Evolutionary conservation across 2,888 invertebrate species (phyloP).

Genomic region (Tachystola acroxantha): DNA sequence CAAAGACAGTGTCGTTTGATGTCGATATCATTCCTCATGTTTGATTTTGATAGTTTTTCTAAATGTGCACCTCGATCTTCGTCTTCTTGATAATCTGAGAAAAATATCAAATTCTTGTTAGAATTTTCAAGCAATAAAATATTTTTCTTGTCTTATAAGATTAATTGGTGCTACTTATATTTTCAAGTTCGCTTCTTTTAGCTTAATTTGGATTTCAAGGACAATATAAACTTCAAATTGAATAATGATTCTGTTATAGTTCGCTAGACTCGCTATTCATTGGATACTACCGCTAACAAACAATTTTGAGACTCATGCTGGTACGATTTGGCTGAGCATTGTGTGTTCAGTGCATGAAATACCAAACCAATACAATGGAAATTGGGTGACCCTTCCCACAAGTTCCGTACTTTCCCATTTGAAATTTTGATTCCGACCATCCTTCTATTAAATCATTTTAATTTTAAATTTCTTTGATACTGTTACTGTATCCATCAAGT

Average conservation of each 20-base stretch:
- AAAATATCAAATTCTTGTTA: too few relatives aligned
- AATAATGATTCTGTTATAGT: neutral
- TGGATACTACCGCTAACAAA: neutral
- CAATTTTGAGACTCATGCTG: neutral
- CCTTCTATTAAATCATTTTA: neutral
- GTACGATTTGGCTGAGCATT: neutral
- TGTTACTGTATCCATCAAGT: too few relatives aligned
- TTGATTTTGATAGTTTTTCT: too few relatives aligned
- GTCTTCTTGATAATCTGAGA: too few relatives aligned
- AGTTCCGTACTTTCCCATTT: slow-evolving; percentile 1
- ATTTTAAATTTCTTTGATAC: neutral
- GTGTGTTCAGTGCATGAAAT: neutral
- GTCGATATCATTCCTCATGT: too few relatives aligned
- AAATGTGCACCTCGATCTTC: too few relatives aligned
- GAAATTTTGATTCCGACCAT: slow-evolving; percentile 5
- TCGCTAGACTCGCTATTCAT: neutral
- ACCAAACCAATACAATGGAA: neutral
- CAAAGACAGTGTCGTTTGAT: too few relatives aligned
- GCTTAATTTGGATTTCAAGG: too few relatives aligned
- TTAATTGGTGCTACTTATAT: too few relatives aligned
- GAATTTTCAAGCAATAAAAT: too few relatives aligned
- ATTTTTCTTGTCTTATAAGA: neutral
- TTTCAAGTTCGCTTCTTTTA: too few relatives aligned
- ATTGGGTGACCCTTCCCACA: neutral
- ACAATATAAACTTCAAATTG: neutral